A percentile compares a stretch with the other conserved stretches of the same genome.
Conservation (phyloP, 2,797 vertebrate genomes). For the Acropternis orthonyx region DNA sequence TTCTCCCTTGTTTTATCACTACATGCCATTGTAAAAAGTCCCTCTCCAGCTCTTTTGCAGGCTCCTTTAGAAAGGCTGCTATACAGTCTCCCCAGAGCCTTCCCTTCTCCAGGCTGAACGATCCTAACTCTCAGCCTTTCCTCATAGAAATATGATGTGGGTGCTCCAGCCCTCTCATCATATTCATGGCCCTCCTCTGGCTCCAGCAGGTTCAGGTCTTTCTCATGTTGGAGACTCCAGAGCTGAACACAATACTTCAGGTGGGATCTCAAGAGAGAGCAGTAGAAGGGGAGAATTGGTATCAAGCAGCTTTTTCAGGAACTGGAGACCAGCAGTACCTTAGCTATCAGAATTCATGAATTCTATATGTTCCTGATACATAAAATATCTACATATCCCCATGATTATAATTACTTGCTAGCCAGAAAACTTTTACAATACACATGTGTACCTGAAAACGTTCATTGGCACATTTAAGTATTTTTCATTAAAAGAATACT, state of each 20-base stretch:
- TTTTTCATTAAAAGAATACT: neutral
- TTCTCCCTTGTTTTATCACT: neutral
- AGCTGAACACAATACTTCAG: neutral
- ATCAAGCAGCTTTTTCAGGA: neutral
- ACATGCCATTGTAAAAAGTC: neutral
- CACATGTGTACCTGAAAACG: neutral
- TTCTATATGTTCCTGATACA: neutral
- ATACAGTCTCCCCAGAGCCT: neutral
- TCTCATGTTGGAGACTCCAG: neutral
- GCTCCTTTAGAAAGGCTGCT: neutral
- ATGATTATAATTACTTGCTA: neutral
- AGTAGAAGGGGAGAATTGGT: rapidly evolving
- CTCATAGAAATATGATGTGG: rapidly evolving
- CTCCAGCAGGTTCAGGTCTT: neutral
- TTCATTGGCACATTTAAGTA: neutral
- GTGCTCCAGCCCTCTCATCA: neutral
- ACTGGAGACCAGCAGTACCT: neutral
- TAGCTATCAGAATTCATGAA: neutral
- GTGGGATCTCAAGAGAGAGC: neutral
- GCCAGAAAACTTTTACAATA: neutral
- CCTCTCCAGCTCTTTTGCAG: neutral
- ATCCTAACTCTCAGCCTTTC: neutral
- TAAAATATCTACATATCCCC: neutral
- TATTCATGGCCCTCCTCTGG: neutral
- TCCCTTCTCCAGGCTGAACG: neutral